These are phyloP conservation scores for Philhelius pedissequus DNA, from an alignment of 2,888 invertebrate species.

Conservation along the genomic window DNA sequence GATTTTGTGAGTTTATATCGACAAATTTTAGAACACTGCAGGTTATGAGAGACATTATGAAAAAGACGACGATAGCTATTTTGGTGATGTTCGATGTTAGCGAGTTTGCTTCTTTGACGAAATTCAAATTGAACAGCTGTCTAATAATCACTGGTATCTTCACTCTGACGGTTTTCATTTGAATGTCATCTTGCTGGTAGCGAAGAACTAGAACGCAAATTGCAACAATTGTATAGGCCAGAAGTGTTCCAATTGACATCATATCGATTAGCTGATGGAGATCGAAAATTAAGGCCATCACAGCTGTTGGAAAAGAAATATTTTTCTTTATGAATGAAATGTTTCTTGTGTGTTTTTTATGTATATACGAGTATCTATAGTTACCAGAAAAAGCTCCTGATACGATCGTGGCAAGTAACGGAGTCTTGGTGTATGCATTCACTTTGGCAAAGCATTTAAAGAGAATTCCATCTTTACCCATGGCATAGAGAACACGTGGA, in stretches of 20 bases:
- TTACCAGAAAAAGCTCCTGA: constrained; percentile 88
- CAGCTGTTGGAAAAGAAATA: constrained; percentile 79
- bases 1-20: constrained; percentile 71
- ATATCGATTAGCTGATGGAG: constrained; percentile 95
- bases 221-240: constrained; percentile 95
- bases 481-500: constrained; percentile 92
- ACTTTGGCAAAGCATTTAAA: constrained; percentile 87
- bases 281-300: constrained; percentile 94
- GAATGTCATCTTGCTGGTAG: constrained; percentile 80
- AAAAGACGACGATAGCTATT: constrained; percentile 81
- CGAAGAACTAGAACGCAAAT: constrained; percentile 93
- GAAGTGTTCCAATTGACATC: constrained; percentile 95
- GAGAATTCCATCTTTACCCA: constrained; percentile 93
- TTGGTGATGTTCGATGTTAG: constrained; percentile 85
- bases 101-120: constrained; percentile 83
- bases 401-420: constrained; percentile 86
- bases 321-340: neutral
- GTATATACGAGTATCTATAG: too few species aligned
- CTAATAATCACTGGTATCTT: constrained; percentile 77
- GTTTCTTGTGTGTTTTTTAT: neutral
- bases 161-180: constrained; percentile 75
- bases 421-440: constrained; percentile 87
- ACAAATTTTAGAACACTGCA: constrained; percentile 73
- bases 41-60: constrained; percentile 79
- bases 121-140: constrained; percentile 86